Base-by-base conservation (phyloP, 2,113 vertebrate genomes). In the Pedionomus torquatus region DNA sequence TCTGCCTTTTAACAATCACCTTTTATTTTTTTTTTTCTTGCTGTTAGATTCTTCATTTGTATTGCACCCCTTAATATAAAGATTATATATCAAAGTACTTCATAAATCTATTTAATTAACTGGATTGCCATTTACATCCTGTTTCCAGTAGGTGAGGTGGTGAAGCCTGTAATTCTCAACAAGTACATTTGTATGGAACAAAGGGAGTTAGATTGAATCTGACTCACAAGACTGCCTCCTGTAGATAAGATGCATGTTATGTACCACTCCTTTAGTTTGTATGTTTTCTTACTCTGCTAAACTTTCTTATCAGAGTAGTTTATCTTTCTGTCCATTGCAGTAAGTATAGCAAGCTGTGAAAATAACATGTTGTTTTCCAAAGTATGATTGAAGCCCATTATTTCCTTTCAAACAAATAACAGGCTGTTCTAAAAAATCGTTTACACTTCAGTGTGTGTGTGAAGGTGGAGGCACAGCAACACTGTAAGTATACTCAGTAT, bases 301-400 rank as follows among this genome's bases (percentile, higher is more conserved):
- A 44, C 51, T 57, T 87, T 35, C 28, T 74, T 90, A 35, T 11
- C 48, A 21, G 60, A 81, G 24, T 28, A 55, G 69, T 51, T 92
- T 65, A 30, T 81, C 39, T 87, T 90, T 8, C 12, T 81, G 48
- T 89, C 83, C 82, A 13, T 31, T 92, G 76, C 51, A 48, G 0
- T 70, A 90, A 83, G 41, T 30, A 37, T 21, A 81, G 43, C 83
- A 92, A 89, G 44, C 83, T 83, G 92, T 84, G 93, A 94, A 92
- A 95, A 93, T 70, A 90, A 51, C 11, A 3, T n/a, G 48, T 14
- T 69, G 33, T 63, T 96, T 90, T 54, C 55, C 49, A 51, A 65
- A 31, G 9, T 51, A 28, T 30, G 61, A 64, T 37, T 82, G 80
- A 82, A 75, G 33, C 33, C 68, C 0, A 0, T 82, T 69, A 61